A percentile compares a stretch with the other conserved stretches of the same genome.
Evolutionary conservation across 2,113 vertebrate genomes (phyloP).

Genomic region (Bombycilla garrulus): DNA sequence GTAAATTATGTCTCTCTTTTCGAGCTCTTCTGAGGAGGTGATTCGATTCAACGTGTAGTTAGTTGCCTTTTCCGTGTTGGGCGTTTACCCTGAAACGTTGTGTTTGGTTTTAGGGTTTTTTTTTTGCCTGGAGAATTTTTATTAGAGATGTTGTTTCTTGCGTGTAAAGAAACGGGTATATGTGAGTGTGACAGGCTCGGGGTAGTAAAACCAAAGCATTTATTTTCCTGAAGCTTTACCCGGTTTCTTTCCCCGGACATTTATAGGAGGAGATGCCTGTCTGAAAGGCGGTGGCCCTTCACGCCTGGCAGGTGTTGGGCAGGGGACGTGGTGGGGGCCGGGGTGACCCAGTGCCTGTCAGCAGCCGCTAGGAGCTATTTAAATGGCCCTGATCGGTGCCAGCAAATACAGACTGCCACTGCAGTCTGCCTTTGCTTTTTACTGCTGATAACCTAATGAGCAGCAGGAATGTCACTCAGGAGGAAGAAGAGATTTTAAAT

Average conservation of each 20-base stretch:
- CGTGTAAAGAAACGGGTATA: accelerated
- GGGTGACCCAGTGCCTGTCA: neutral
- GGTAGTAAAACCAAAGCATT: accelerated
- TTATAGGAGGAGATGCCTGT: neutral
- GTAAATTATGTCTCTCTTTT: accelerated
- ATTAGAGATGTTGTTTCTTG: neutral
- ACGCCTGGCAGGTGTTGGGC: neutral
- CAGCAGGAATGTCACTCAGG: neutral
- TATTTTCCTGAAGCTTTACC: neutral
- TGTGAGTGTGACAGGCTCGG: neutral
- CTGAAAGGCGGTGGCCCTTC: neutral
- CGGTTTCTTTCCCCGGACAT: neutral
- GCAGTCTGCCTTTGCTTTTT: neutral
- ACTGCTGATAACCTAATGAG: neutral
- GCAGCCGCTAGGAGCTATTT: neutral
- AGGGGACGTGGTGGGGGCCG: accelerated
- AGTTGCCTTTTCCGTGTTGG: neutral
- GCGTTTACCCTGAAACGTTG: neutral
- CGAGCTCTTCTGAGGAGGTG: accelerated
- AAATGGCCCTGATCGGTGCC: neutral
- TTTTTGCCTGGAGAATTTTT: neutral
- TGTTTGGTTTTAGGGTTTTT: neutral
- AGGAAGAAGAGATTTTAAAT: neutral
- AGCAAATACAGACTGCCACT: neutral
- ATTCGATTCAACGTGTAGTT: accelerated